Evolutionary conservation across 2,113 vertebrate genomes (phyloP).

Genomic region (Elephas maximus): DNA sequence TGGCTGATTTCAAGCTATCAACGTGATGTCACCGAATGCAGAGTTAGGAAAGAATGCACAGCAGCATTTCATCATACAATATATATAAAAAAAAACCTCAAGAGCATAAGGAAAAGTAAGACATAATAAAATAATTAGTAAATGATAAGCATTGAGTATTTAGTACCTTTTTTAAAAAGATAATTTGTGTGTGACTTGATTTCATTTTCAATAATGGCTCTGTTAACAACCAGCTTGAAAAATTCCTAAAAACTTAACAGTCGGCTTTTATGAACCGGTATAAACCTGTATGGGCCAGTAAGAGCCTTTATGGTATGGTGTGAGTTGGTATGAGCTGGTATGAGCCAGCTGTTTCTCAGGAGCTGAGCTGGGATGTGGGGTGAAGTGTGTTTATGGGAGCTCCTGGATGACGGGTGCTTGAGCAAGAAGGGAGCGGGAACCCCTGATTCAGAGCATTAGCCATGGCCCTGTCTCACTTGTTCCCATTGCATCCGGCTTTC

Average conservation of each 20-base stretch:
- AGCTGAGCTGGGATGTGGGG: not conserved
- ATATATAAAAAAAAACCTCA: not conserved
- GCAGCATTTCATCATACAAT: too few relatives aligned
- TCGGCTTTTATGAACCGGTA: not conserved
- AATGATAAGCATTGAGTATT: not conserved
- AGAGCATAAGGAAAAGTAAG: not conserved
- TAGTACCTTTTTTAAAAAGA: not conserved
- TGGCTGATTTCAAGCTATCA: too few relatives aligned
- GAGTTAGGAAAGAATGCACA: not conserved
- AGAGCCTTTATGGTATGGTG: not conserved
- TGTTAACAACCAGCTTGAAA: not conserved
- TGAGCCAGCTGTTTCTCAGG: not conserved
- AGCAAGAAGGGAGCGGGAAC: not conserved
- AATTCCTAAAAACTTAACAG: not conserved
- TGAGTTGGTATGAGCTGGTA: not conserved
- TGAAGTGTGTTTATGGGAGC: not conserved
- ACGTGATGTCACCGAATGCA: not conserved
- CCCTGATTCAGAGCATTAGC: not conserved
- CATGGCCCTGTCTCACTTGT: not conserved
- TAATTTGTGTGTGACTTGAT: not conserved
- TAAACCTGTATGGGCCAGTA: not conserved
- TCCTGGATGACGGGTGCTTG: not conserved
- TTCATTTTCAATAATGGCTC: constrained; percentile 31
- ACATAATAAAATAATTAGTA: not conserved
- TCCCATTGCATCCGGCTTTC: not conserved